A percentile compares a stretch with the other conserved stretches of the same genome.
phyloP scores from a whole-genome alignment of 2,113 vertebrate species.

The Dipodomys stephensi region DNA sequence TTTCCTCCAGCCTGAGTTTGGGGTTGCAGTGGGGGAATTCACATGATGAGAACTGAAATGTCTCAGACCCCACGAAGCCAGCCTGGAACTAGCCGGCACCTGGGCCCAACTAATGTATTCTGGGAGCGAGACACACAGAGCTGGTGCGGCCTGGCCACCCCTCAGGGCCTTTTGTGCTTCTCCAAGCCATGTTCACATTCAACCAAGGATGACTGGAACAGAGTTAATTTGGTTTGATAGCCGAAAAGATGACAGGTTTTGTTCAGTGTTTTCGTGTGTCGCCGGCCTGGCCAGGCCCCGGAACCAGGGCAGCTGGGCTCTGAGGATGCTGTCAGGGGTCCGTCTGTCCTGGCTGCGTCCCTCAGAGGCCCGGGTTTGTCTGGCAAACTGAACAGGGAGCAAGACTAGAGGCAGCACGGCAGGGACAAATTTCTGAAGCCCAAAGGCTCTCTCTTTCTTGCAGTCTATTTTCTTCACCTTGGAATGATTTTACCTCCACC shows the following conservation, averaged over 20 bases:
- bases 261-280: slow-evolving; percentile 44
- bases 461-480: not conserved
- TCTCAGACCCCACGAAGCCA: slow-evolving; percentile 12
- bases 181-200: slow-evolving; percentile 63
- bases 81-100: accelerated
- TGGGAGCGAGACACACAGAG: slow-evolving; percentile 61
- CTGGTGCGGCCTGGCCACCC: slow-evolving; percentile 18
- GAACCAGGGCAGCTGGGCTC: slow-evolving; percentile 56
- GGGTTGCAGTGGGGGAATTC: slow-evolving; percentile 63
- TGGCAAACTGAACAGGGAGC: no score
- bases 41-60: slow-evolving; percentile 61
- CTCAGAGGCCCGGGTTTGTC: no score
- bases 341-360: not conserved
- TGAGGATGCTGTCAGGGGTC: slow-evolving; percentile 25
- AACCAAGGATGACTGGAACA: slow-evolving; percentile 66
- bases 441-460: not conserved
- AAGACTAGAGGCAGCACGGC: not conserved
- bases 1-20: slow-evolving; percentile 16
- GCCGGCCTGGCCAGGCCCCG: slow-evolving; percentile 50
- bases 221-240: slow-evolving; percentile 82
- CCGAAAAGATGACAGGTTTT: slow-evolving; percentile 79
- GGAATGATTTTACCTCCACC: not conserved
- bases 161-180: not conserved
- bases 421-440: not conserved
- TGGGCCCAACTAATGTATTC: slow-evolving; percentile 69